Base-by-base conservation (phyloP, 2,888 invertebrate species). In the Calliphora vomitoria region DNA sequence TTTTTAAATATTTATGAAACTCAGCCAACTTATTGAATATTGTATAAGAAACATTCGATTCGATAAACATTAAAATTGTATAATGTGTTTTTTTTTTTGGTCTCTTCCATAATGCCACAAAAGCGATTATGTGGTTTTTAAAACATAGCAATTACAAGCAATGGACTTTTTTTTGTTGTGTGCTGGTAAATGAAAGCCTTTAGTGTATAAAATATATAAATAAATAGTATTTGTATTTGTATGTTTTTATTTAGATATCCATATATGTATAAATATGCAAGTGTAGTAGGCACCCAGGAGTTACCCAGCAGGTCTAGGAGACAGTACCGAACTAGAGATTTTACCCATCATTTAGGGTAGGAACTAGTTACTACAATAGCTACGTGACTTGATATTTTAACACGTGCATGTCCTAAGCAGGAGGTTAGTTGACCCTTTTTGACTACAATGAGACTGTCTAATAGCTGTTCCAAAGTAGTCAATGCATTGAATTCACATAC, bases 81-180 rank as follows among this genome's bases (percentile, higher is more conserved):
- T 74, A 82, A 69, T 64, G 25, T 68, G 6, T 58, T 15, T 20
- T 5, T 58, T 31, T 1, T 35, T 62, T 47, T n/a, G 31, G 38
- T 53, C 8, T 60, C 55, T 58, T 13, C 18, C 13, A 74, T 68
- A 38, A 66, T 66, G 74, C 83, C 83, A 83, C 76, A 78, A 64
- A 83, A 83, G 76, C 55, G 76, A 83, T 83, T 78, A 78, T 83
- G 83, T 83, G 75, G 75, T 62, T 82, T 82, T 76, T 10, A 25
- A 62, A 82, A 82, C 75, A 82, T 76, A 76, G 69, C 76, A 82
- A 76, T 76, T 76, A 82, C 75, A 82, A 68, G 69, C 50, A 31
- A 62, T 69, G 50, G 50, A 0, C 20, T 18, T 76, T 69, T 25
- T 75, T 20, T 55, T 38, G 55, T 55, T 53, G 50, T 13, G 31